Evolutionary conservation across 2,888 invertebrate species (phyloP).

Genomic region (Metellina segmentata): DNA sequence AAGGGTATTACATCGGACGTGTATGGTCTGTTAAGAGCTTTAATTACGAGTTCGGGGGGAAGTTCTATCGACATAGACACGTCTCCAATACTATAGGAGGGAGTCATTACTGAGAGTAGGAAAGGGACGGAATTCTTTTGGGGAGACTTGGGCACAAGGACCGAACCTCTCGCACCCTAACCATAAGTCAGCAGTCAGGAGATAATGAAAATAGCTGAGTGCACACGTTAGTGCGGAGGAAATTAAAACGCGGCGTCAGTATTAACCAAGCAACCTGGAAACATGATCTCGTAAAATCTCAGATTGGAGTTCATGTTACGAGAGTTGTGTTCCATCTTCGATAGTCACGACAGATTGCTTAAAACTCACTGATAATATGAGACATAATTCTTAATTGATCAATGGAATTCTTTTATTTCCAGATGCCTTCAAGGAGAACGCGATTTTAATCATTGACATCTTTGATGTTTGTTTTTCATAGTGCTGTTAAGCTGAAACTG

Average conservation of each 20-base stretch:
- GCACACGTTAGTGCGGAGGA: slow-evolving; percentile 4
- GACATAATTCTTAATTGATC: too few species aligned
- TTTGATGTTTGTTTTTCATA: too few species aligned
- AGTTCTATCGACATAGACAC: neutral
- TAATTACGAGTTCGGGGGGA: slow-evolving; percentile 36
- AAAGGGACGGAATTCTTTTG: neutral
- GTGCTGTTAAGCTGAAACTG: too few species aligned
- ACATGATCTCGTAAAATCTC: too few species aligned
- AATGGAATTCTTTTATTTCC: too few species aligned
- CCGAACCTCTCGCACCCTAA: slow-evolving; percentile 4
- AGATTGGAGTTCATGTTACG: too few species aligned
- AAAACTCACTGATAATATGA: too few species aligned
- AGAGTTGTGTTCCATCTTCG: too few species aligned
- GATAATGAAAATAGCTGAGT: slow-evolving; percentile 56
- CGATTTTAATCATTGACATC: too few species aligned
- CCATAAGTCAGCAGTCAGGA: slow-evolving; percentile 46
- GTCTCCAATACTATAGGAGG: neutral
- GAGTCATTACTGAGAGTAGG: slow-evolving; percentile 11
- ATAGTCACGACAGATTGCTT: too few species aligned
- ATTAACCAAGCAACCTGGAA: too few species aligned
- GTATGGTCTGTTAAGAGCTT: slow-evolving; percentile 56
- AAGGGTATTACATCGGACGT: slow-evolving; percentile 12
- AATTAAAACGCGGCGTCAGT: neutral
- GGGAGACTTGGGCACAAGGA: slow-evolving; percentile 18
- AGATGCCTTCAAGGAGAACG: too few species aligned